Conservation (phyloP, 1,140 invertebrate genomes). For the Drosophila athabasca region DNA sequence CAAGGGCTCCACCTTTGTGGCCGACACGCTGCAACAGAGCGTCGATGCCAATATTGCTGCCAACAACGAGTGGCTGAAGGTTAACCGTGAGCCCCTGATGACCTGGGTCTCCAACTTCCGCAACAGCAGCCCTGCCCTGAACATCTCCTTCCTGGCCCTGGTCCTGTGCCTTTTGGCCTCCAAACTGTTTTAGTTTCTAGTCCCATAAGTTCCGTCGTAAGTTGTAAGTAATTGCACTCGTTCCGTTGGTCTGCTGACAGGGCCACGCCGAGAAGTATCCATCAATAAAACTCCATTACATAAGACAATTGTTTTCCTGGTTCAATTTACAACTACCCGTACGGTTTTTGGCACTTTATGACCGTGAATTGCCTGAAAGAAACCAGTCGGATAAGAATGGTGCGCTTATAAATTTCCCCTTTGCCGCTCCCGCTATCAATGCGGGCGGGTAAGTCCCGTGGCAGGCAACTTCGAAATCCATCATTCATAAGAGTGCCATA, state of each 20-base stretch:
- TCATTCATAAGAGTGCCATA: slow-evolving; percentile 3
- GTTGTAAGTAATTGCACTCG: slow-evolving; percentile 17
- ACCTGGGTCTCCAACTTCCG: slow-evolving; percentile 50
- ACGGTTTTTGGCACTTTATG: slow-evolving; percentile 10
- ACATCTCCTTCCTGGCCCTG: slow-evolving; percentile 50
- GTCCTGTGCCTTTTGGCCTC: slow-evolving; percentile 45
- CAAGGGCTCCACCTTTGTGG: slow-evolving; percentile 43
- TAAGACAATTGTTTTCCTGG: slow-evolving; percentile 10
- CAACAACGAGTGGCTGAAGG: slow-evolving; percentile 61
- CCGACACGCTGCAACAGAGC: slow-evolving; percentile 39
- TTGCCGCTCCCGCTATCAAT: no score
- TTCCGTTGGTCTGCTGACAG: neutral
- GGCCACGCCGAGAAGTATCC: neutral
- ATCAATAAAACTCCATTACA: slow-evolving; percentile 13
- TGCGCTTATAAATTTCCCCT: slow-evolving; percentile 31
- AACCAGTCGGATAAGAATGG: slow-evolving; percentile 1
- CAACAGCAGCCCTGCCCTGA: slow-evolving; percentile 54
- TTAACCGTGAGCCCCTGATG: slow-evolving; percentile 65
- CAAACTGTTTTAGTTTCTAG: slow-evolving; percentile 56
- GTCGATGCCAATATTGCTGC: slow-evolving; percentile 53
- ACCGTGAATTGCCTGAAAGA: slow-evolving; percentile 3
- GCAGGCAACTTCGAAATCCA: neutral
- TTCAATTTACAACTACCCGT: slow-evolving; percentile 20
- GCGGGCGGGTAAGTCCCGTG: no score
- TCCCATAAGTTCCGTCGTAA: slow-evolving; percentile 17